A percentile compares a stretch with the other conserved stretches of the same genome.
Evolutionary conservation across 2,113 vertebrate species (phyloP).

Genomic region (Coreoperca whiteheadi): DNA sequence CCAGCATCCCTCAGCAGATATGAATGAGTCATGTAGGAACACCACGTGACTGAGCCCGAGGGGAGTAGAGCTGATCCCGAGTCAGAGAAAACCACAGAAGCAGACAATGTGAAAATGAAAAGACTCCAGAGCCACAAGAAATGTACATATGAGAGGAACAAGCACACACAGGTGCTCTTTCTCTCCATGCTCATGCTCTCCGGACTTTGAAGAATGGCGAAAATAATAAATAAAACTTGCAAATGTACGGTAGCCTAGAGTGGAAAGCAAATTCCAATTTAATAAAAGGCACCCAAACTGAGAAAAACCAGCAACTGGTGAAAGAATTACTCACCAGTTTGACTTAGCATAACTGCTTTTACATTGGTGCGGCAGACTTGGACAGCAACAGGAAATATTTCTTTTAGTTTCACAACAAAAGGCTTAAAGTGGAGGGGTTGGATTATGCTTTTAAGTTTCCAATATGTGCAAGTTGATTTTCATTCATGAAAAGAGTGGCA

Average conservation of each 20-base stretch:
- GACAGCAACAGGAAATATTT: too few species aligned
- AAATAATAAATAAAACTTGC: background rate
- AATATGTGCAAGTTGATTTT: too few species aligned
- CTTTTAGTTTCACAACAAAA: too few species aligned
- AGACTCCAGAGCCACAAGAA: background rate
- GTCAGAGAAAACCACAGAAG: background rate
- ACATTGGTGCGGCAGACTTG: too few species aligned
- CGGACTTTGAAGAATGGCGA: background rate
- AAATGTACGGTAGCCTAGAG: background rate
- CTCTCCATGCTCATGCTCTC: background rate
- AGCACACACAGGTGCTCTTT: background rate
- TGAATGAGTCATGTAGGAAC: slow-evolving; percentile 24
- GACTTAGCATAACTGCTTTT: background rate
- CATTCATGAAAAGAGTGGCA: too few species aligned
- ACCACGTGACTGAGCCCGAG: slow-evolving; percentile 7
- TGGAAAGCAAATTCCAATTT: background rate
- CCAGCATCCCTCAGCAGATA: background rate
- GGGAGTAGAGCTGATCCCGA: slow-evolving; percentile 1
- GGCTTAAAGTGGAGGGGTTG: too few species aligned
- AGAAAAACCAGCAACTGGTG: background rate
- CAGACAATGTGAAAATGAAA: background rate
- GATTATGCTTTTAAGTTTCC: too few species aligned
- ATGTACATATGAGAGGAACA: background rate
- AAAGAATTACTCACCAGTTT: background rate
- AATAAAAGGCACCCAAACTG: background rate